phyloP scores from a whole-genome alignment of 1,140 invertebrate genomes.

The Orchestia grillus region DNA sequence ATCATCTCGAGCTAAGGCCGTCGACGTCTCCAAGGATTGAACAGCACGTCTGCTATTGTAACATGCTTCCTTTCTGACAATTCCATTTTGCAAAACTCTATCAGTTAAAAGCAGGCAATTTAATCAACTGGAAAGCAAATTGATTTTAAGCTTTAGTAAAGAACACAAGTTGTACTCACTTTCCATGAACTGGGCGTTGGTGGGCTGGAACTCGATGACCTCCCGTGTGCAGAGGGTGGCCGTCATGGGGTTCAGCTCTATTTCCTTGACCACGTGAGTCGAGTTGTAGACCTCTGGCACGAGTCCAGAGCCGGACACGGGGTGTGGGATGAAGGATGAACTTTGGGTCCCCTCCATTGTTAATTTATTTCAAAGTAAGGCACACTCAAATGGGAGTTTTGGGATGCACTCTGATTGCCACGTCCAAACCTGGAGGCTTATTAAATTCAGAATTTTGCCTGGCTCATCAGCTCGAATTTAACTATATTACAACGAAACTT shows the following conservation, averaged over 20 bases:
- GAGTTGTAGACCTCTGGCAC: background rate
- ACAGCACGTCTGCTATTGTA: no score
- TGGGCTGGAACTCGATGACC: background rate
- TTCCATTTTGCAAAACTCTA: no score
- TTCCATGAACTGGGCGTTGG: constrained; percentile 22
- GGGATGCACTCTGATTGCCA: background rate
- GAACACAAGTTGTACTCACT: constrained; percentile 20
- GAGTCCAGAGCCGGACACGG: background rate
- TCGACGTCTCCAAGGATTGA: no score
- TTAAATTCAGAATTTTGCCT: background rate
- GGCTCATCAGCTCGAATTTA: background rate
- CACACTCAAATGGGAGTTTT: background rate
- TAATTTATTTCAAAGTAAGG: background rate
- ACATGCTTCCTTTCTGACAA: no score
- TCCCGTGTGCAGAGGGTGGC: background rate
- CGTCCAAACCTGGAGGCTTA: background rate
- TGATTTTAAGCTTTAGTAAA: no score
- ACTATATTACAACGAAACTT: background rate
- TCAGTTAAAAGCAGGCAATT: no score
- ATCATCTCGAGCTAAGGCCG: no score
- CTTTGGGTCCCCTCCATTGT: background rate
- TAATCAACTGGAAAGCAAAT: no score
- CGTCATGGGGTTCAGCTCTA: background rate
- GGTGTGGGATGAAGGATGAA: background rate
- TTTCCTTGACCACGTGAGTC: background rate